Base-by-base conservation (phyloP, 2,797 vertebrate genomes). In the Catharus ustulatus region DNA sequence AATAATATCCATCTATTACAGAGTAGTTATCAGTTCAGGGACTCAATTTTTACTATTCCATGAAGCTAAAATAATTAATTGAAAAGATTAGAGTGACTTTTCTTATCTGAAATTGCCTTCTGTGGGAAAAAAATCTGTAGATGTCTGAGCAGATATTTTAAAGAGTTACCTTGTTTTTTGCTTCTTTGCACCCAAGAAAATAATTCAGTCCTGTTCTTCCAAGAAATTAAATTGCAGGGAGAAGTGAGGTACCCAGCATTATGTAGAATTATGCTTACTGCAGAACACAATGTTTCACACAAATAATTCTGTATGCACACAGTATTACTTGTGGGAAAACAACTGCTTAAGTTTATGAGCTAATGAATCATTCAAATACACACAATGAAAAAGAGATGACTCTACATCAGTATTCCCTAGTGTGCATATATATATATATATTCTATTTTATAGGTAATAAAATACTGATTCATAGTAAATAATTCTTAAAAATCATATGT, bases 41-140 rank as follows among this genome's bases (percentile, higher is more conserved):
- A 42, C 6, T 74, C 24, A 55, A 7, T 62, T 89, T 75, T 66
- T 92, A 62, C 34, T 75, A 5, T 43, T 48, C 92, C 48, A 30
- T 73, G 30, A 81, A 92, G 13, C 69, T 93, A 74, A 89, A 96
- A 80, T 58, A 62, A 63, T 48, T 83, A 91, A 92, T 74, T 74
- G 6, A 52, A 87, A 89, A 63, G 12, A 61, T 90, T 73, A 78
- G 68, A 81, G 49, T 84, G 27, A 42, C 13, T 86, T 68, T 38
- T 93, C 63, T 38, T 66, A 76, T 18, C 66, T 85, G 43, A 22
- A 90, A 29, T 92, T 90, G 27, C 55, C 24, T 46, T 81, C 38
- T 68, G 22, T 68, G 23, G 27, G 42, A 81, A 81, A 86, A 48
- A 84, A 45, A 67, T 42, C 19, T 57, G 3, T 64, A 71, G 57